A percentile compares a stretch with the other conserved stretches of the same genome.
phyloP scores from a whole-genome alignment of 2,888 invertebrate species.

The Andrena dorsata region DNA sequence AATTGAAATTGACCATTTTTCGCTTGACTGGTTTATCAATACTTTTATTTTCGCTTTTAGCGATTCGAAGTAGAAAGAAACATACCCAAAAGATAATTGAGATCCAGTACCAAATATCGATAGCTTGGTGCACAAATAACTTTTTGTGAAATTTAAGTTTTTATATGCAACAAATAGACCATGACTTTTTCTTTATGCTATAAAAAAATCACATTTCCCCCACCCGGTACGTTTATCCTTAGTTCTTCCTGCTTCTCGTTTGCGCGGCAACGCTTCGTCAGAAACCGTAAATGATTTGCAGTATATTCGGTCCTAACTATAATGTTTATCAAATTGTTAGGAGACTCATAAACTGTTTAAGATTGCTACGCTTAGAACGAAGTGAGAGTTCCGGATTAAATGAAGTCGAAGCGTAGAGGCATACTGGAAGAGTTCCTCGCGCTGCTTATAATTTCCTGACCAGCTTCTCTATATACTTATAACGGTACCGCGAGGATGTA shows the following conservation, averaged over 20 bases:
- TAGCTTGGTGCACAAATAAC: too few relatives aligned
- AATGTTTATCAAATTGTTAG: conserved; percentile 69
- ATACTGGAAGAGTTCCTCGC: conserved; percentile 12
- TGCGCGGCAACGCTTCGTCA: conserved; percentile 68
- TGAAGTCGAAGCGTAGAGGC: conserved; percentile 20
- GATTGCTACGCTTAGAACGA: conserved; percentile 48
- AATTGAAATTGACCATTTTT: too few relatives aligned
- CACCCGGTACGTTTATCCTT: conserved; percentile 65
- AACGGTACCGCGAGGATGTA: conserved; percentile 44
- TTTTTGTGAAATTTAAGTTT: too few relatives aligned
- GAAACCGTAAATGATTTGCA: conserved; percentile 69
- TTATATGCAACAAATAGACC: too few relatives aligned
- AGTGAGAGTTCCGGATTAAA: conserved; percentile 68
- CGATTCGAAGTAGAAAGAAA: too few relatives aligned
- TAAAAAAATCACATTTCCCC: too few relatives aligned
- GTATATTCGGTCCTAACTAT: conserved; percentile 67
- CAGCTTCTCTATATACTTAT: conserved; percentile 24
- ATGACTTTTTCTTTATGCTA: too few relatives aligned
- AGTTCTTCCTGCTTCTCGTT: conserved; percentile 76
- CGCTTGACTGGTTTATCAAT: too few relatives aligned
- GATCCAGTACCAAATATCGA: too few relatives aligned
- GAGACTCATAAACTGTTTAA: conserved; percentile 52
- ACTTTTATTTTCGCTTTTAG: too few relatives aligned
- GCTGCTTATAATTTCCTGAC: conserved; percentile 56
- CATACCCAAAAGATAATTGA: too few relatives aligned